These are phyloP conservation scores for Micoletzkya japonica DNA, from an alignment of 2,888 invertebrate species.

Conservation along the genomic window DNA sequence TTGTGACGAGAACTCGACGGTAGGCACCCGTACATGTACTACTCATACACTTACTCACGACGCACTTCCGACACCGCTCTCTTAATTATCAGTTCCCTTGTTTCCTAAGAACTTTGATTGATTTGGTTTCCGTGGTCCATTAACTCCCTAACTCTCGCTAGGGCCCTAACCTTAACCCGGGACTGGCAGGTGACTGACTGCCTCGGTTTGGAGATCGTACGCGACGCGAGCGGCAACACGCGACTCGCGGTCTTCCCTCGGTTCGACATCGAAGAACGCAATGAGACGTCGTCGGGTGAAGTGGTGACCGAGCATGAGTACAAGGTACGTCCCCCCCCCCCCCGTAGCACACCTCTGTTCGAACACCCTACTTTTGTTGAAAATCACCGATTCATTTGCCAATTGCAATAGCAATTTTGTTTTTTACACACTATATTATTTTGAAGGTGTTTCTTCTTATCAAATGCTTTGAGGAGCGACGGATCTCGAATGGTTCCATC, in stretches of 20 bases:
- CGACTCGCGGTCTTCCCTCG: background rate
- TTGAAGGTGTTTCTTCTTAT: background rate
- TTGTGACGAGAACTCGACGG: constrained; percentile 41
- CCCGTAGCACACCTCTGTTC: too few species aligned
- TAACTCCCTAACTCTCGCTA: too few species aligned
- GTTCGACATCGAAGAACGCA: background rate
- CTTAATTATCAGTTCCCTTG: too few species aligned
- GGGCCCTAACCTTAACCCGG: too few species aligned
- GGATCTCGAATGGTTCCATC: background rate
- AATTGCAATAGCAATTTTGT: too few species aligned
- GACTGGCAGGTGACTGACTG: constrained; percentile 28
- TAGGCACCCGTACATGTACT: background rate
- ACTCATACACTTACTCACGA: too few species aligned
- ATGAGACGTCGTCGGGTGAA: constrained; percentile 10
- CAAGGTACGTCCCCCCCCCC: background rate
- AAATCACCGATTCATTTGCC: too few species aligned
- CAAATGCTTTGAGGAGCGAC: background rate
- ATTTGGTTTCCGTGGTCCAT: too few species aligned
- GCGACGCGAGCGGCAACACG: background rate
- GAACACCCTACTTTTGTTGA: too few species aligned
- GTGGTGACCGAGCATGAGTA: background rate
- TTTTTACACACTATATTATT: background rate
- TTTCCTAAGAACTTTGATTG: too few species aligned
- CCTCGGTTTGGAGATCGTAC: constrained; percentile 33
- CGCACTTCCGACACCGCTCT: too few species aligned